Conservation (phyloP, 1,140 invertebrate species). For the Rhysida immarginata region DNA sequence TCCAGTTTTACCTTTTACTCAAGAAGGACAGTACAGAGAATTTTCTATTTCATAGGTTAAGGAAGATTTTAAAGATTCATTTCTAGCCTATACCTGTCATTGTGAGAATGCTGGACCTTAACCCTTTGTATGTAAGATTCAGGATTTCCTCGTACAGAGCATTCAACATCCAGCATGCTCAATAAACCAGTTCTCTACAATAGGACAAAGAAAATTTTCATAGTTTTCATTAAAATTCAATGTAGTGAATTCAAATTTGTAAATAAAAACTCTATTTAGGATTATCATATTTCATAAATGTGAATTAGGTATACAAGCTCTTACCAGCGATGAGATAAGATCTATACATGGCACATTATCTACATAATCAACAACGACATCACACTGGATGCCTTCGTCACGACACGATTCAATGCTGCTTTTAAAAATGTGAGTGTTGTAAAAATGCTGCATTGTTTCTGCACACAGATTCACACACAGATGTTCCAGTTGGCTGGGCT, state of each 20-base stretch:
- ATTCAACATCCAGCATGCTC: constrained; percentile 85
- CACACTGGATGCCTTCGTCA: constrained; percentile 81
- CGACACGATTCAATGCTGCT: constrained; percentile 81
- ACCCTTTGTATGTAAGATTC: constrained; percentile 78
- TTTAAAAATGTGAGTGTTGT: constrained; percentile 92
- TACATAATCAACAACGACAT: constrained; percentile 82
- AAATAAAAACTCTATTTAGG: background rate
- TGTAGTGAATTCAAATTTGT: background rate
- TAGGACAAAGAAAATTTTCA: background rate
- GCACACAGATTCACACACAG: constrained; percentile 88
- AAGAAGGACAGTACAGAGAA: too few relatives aligned
- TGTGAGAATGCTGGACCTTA: constrained; percentile 64
- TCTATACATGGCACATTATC: constrained; percentile 93
- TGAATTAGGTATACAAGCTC: too few relatives aligned
- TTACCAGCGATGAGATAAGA: constrained; percentile 74
- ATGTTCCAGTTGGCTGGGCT: constrained; percentile 77
- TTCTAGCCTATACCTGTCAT: constrained; percentile 30
- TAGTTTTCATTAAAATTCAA: background rate
- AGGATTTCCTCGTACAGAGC: constrained; percentile 65
- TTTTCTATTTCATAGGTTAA: too few relatives aligned
- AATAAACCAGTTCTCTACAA: constrained; percentile 63
- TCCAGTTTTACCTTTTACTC: too few relatives aligned
- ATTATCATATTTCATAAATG: background rate
- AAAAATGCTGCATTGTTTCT: constrained; percentile 94
- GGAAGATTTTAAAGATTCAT: too few relatives aligned